These are phyloP conservation scores for Trematocara macrostoma DNA, from an alignment of 2,113 vertebrate species.

Conservation along the genomic window DNA sequence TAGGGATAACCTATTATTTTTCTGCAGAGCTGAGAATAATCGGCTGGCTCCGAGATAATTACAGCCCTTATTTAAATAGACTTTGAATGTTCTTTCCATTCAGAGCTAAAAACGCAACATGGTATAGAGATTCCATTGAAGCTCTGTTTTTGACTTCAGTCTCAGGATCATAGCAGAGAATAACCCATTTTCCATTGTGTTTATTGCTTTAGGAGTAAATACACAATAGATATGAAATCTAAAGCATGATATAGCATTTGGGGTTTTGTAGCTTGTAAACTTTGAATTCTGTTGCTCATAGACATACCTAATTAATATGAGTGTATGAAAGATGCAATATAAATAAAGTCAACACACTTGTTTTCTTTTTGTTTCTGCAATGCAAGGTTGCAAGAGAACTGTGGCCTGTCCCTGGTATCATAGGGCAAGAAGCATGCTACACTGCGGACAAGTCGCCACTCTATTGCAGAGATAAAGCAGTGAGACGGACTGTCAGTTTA, in stretches of 20 bases:
- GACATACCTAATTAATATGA: background rate
- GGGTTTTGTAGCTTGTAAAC: background rate
- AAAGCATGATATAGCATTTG: background rate
- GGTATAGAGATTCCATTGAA: background rate
- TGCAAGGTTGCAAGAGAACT: background rate
- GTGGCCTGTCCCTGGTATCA: background rate
- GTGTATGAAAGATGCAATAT: background rate
- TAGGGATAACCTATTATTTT: constrained; percentile 35
- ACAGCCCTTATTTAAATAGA: constrained; percentile 26
- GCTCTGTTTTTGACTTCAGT: background rate
- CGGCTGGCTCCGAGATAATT: constrained; percentile 43
- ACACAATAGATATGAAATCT: background rate
- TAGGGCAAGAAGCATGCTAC: background rate
- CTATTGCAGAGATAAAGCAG: background rate
- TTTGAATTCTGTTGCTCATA: background rate
- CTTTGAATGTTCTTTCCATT: constrained; percentile 38
- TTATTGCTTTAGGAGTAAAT: background rate
- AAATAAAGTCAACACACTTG: background rate
- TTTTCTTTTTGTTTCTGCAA: background rate
- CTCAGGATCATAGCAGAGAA: background rate
- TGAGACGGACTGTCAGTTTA: background rate
- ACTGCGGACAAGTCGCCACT: background rate
- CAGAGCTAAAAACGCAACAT: constrained; percentile 25
- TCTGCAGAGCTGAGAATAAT: constrained; percentile 38
- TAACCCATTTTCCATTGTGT: background rate